Evolutionary conservation across 92 coral and sea anemone genomes (phyloP).

Genomic region (Chrysogorgia sp.): DNA sequence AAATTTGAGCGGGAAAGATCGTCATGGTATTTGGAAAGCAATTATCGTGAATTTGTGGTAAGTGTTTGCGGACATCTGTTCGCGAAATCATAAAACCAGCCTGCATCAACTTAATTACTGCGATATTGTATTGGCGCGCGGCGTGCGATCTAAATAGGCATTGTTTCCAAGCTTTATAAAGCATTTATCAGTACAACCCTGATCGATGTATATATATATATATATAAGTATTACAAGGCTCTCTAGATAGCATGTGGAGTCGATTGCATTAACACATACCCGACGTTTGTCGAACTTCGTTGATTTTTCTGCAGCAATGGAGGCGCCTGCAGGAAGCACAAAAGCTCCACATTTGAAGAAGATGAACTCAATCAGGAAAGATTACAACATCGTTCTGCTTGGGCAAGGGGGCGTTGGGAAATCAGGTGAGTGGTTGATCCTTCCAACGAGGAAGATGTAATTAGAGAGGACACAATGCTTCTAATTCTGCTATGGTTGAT

Average conservation of each 20-base stretch:
- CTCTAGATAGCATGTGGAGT: neutral
- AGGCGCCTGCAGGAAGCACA: conserved; percentile 39
- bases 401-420: conserved; percentile 93
- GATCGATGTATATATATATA: conserved; percentile 28
- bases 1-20: neutral
- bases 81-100: neutral
- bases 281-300: too few species aligned
- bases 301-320: neutral
- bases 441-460: neutral
- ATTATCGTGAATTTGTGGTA: neutral
- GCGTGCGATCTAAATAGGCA: conserved; percentile 27
- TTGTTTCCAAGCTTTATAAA: neutral
- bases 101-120: conserved; percentile 2
- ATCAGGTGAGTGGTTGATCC: conserved; percentile 61
- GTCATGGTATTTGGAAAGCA: neutral
- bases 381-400: conserved; percentile 72
- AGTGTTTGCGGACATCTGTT: neutral
- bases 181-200: neutral
- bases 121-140: conserved; percentile 19
- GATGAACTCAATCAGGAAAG: conserved; percentile 63
- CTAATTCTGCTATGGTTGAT: neutral
- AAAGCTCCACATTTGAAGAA: conserved; percentile 44
- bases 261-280: too few species aligned
- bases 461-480: neutral
- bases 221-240: neutral